These are phyloP conservation scores for Lamellibrachia columna DNA, from an alignment of 2,888 invertebrate genomes.

Conservation along the genomic window DNA sequence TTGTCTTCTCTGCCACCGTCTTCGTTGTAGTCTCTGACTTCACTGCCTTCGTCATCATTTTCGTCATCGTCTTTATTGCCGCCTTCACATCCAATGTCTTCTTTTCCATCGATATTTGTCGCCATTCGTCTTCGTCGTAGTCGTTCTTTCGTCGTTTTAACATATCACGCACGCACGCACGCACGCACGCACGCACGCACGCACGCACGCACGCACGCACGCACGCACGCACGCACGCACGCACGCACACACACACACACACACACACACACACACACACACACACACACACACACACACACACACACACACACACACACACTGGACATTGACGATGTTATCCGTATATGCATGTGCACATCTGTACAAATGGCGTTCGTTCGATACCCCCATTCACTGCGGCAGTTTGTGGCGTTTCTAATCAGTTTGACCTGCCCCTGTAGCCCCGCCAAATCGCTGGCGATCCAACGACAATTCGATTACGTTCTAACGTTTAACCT, in stretches of 20 bases:
- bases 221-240: background rate
- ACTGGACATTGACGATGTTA: background rate
- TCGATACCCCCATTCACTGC: background rate
- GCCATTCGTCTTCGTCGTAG: background rate
- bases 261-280: background rate
- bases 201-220: background rate
- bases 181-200: background rate
- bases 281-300: background rate
- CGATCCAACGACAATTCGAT: background rate
- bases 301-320: background rate
- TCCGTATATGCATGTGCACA: background rate
- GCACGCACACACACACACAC: background rate
- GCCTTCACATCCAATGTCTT: background rate
- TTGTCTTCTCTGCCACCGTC: too few species aligned
- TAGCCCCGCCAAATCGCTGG: background rate
- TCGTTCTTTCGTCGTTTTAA: background rate
- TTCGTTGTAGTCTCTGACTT: too few species aligned
- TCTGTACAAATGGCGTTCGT: background rate
- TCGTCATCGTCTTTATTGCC: background rate
- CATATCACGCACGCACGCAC: background rate
- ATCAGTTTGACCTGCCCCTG: background rate
- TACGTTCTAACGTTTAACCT: slow-evolving; percentile 10
- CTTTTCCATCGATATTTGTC: background rate
- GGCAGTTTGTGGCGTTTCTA: background rate
- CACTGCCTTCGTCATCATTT: too few species aligned